These are phyloP conservation scores for Linnaemya tessellans DNA, from an alignment of 2,888 invertebrate species.

Conservation along the genomic window DNA sequence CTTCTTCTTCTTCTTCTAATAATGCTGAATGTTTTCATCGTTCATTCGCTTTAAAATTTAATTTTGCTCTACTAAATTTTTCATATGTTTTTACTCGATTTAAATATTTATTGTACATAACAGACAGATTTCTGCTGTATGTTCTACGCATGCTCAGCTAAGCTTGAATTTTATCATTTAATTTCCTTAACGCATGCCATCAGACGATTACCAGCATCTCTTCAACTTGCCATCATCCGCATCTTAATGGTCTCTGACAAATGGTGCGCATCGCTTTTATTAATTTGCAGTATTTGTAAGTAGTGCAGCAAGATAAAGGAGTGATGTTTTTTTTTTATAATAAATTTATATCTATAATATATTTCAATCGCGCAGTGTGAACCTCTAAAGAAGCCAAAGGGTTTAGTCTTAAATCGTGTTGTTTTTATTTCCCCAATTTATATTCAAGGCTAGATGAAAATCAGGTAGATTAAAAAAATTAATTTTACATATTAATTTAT, in stretches of 20 bases:
- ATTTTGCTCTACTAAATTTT: conserved; percentile 34
- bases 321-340: background rate
- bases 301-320: conserved; percentile 19
- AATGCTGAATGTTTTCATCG: background rate
- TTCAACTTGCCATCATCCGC: conserved; percentile 40
- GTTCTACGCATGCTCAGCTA: conserved; percentile 60
- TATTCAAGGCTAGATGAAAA: too few species aligned
- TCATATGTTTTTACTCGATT: conserved; percentile 24
- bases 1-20: background rate
- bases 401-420: too few species aligned
- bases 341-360: background rate
- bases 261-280: conserved; percentile 60
- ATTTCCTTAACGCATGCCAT: conserved; percentile 61
- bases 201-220: conserved; percentile 51
- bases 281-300: conserved; percentile 35
- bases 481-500: too few species aligned
- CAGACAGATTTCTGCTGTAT: conserved; percentile 23
- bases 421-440: too few species aligned
- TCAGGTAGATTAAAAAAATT: too few species aligned
- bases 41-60: background rate
- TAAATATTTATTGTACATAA: conserved; percentile 1
- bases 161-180: conserved; percentile 53
- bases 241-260: conserved; percentile 61
- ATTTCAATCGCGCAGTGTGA: background rate
- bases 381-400: background rate